Percentiles rank a stretch among this genome's conserved stretches.
Evolutionary conservation across 2,888 invertebrate species (phyloP).

Genomic region (Drosophila limbata): DNA sequence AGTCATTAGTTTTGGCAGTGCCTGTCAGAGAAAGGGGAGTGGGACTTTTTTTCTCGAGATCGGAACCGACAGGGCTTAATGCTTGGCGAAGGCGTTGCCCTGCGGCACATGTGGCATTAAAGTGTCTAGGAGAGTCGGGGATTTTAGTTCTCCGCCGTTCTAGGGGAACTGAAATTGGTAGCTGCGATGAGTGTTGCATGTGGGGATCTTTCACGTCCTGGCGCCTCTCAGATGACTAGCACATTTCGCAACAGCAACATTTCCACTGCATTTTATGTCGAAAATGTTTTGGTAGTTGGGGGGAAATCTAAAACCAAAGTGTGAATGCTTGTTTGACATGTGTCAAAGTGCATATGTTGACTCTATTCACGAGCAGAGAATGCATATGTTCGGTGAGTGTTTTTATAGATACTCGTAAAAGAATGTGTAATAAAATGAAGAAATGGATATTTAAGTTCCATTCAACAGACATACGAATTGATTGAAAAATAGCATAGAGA

Average conservation of each 20-base stretch:
- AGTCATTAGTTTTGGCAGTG: slow-evolving; percentile 74
- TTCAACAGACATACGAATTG: not conserved
- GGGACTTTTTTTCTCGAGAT: not conserved
- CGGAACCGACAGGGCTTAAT: slow-evolving; percentile 15
- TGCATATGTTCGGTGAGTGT: not conserved
- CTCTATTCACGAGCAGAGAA: not conserved
- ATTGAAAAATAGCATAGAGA: not conserved
- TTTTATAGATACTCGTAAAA: slow-evolving; percentile 13
- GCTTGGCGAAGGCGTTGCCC: slow-evolving; percentile 54
- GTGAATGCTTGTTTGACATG: slow-evolving; percentile 61
- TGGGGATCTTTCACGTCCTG: slow-evolving; percentile 34
- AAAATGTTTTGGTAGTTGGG: not conserved
- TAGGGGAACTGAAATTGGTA: slow-evolving; percentile 1
- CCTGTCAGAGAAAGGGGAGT: slow-evolving; percentile 21
- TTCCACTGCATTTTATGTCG: slow-evolving; percentile 30
- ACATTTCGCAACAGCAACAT: slow-evolving; percentile 50
- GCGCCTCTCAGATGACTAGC: slow-evolving; percentile 60
- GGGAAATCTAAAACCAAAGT: slow-evolving; percentile 48
- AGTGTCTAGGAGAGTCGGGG: slow-evolving; percentile 25
- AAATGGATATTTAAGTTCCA: not conserved
- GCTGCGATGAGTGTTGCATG: slow-evolving; percentile 9
- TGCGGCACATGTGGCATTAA: slow-evolving; percentile 28
- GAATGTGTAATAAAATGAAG: not conserved
- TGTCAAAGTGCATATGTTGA: slow-evolving; percentile 39
- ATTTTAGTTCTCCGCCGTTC: not conserved